Base-by-base conservation (phyloP, 2,113 vertebrate species). In the Bufo bufo region DNA sequence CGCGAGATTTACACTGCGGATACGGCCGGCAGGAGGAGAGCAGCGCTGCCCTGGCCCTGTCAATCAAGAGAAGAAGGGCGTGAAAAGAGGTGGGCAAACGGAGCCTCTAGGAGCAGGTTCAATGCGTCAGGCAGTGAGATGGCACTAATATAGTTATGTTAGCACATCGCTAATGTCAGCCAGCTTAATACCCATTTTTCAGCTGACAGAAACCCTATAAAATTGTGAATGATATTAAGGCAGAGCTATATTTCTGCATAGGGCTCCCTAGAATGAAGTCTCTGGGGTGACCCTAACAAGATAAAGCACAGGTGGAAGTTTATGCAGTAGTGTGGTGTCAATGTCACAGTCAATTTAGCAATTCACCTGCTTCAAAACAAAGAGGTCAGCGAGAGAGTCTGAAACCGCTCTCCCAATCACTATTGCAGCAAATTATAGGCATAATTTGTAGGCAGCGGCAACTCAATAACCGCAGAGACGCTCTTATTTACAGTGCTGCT, bases 401-500 rank as follows among this genome's bases (percentile, higher is more conserved):
- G 0, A 50, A n/a, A 45, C 81, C 56, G 54, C 77, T 58, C 45
- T 66, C 50, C 49, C 75, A 78, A 43, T 65, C 69, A 90, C 19
- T 63, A 84, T 58, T 85, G 89, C 4, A 63, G 85, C 4, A 90
- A 90, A 65, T 69, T 90, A 87, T 13, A 85, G 90, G 61, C 6
- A 74, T 4, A 88, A 0, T 0, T 16, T 89, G 89, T n/a, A 91
- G 14, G 88, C 63, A 90, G 88, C 23, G 86, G 11, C 17, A 91
- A 47, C 19, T 33, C 49, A 33, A 0, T 61, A 91, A 20, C 20
- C n/a, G 45, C 52, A 89, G 10, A 87, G 90, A 89, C n/a, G 14
- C 45, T 90, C 49, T 89, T 78, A 56, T 81, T 90, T 77, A 79
- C 66, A 92, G 81, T 86, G 90, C 81, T 88, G 17, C 88, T 90